Evolutionary conservation across 2,797 vertebrate species (phyloP), one percentile per base, ranked within the genome.

Genomic region (Chanos chanos): DNA sequence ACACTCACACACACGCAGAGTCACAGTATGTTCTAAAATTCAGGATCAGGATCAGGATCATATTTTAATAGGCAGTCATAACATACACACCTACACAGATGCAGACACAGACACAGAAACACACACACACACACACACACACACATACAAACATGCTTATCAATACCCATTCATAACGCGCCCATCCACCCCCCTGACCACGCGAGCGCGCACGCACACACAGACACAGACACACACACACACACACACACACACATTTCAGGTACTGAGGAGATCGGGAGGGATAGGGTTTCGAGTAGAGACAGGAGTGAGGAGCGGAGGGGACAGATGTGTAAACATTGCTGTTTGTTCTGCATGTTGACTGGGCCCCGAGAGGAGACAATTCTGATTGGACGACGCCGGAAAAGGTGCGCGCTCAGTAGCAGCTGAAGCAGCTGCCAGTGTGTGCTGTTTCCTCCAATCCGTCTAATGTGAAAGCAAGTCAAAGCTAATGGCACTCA

Each of bases 241-340:
- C 12, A 34, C 31, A 36, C 30, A 48, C 43, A 36, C 24, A 13
- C 12, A 3, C n/a, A 57, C n/a, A n/a, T n/a, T n/a, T n/a, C n/a
- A n/a, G n/a, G n/a, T n/a, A n/a, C n/a, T n/a, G n/a, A n/a, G n/a
- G n/a, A n/a, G n/a, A n/a, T n/a, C n/a, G n/a, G n/a, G n/a, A n/a
- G n/a, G n/a, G n/a, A n/a, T n/a, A n/a, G n/a, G 47, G 10, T 52
- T 33, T 36, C 33, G 36, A 33, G 33, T 36, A 13, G 13, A 36
- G n/a, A 9, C 56, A 45, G 68, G 37, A 62, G 60, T 37, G 65
- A 58, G 64, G 60, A 64, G 66, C 59, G 66, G 66, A 39, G 66
- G 63, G 56, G 52, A 57, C 73, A 75, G 73, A 75, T 75, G 73
- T 69, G 73, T 72, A 72, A 75, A 75, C 66, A 75, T 21, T 50